phyloP scores from a whole-genome alignment of 2,113 vertebrate genomes.

The Burhinus bistriatus region DNA sequence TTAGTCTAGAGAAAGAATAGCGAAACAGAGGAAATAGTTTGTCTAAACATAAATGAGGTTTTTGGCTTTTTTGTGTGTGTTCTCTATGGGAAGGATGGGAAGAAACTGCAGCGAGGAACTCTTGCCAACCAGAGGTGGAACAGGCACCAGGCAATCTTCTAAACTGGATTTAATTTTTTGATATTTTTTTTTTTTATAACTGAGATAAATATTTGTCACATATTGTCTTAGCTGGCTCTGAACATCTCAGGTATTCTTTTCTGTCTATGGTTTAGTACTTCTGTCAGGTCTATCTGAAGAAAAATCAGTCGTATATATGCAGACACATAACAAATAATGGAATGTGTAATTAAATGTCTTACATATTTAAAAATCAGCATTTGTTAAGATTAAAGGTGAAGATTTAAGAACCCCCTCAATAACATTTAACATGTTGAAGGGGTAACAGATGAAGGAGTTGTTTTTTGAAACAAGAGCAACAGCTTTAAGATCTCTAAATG shows the following conservation, averaged over 20 bases:
- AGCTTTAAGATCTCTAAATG: not conserved
- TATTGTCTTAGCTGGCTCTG: not conserved
- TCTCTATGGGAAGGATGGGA: not conserved
- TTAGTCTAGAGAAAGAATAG: not conserved
- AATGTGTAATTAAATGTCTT: not conserved
- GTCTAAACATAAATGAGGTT: not conserved
- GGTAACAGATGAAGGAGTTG: not conserved
- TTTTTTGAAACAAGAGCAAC: not conserved
- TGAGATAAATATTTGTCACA: not conserved
- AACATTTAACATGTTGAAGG: not conserved
- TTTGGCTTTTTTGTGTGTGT: not conserved
- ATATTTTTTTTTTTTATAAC: not conserved
- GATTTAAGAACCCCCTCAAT: rapidly evolving
- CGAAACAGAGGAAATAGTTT: not conserved
- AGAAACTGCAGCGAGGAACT: not conserved
- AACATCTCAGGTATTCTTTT: not conserved
- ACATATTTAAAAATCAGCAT: not conserved
- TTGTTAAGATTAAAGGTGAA: not conserved
- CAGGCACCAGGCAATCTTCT: not conserved
- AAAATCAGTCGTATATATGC: not conserved
- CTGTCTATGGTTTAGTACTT: not conserved
- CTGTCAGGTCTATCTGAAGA: not conserved
- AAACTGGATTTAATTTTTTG: not conserved
- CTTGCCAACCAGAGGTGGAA: not conserved
- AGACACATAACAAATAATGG: not conserved